These are phyloP conservation scores for Prionailurus viverrinus DNA, from an alignment of 2,113 vertebrate genomes.

Conservation along the genomic window DNA sequence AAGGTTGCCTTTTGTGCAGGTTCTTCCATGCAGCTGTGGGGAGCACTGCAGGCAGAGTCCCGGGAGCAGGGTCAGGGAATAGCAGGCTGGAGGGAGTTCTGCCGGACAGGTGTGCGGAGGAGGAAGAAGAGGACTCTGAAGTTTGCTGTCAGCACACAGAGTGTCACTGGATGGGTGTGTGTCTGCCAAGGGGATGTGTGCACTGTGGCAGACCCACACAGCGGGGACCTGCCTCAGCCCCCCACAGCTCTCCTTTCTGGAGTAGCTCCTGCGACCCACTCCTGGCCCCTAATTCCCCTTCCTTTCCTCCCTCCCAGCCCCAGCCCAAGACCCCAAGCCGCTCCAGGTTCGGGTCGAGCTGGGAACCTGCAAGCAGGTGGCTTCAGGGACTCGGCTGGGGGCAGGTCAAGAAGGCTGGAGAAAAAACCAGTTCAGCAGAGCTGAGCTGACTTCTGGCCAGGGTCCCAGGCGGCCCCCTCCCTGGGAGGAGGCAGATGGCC, in stretches of 20 bases:
- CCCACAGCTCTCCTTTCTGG: neutral
- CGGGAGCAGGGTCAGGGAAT: neutral
- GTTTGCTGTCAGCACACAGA: neutral
- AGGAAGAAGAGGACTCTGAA: neutral
- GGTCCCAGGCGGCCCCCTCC: constrained; percentile 26
- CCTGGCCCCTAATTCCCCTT: neutral
- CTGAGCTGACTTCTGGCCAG: constrained; percentile 12
- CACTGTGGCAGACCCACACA: neutral
- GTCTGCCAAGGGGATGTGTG: neutral
- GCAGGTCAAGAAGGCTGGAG: neutral
- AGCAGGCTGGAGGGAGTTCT: neutral
- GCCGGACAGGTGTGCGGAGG: neutral
- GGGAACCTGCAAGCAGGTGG: neutral
- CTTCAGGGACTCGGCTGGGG: neutral
- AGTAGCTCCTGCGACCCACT: neutral
- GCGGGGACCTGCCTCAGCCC: neutral
- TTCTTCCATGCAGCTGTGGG: neutral
- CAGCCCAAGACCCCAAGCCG: neutral
- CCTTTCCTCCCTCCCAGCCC: too few relatives aligned
- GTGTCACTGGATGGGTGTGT: neutral
- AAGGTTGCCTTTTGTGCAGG: accelerated
- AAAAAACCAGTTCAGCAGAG: constrained; percentile 71
- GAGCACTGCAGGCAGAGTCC: neutral
- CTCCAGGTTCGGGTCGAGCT: neutral
- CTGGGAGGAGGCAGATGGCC: neutral